Conservation (phyloP, 2,113 vertebrate species). For the Trochalopteron elliotii region DNA sequence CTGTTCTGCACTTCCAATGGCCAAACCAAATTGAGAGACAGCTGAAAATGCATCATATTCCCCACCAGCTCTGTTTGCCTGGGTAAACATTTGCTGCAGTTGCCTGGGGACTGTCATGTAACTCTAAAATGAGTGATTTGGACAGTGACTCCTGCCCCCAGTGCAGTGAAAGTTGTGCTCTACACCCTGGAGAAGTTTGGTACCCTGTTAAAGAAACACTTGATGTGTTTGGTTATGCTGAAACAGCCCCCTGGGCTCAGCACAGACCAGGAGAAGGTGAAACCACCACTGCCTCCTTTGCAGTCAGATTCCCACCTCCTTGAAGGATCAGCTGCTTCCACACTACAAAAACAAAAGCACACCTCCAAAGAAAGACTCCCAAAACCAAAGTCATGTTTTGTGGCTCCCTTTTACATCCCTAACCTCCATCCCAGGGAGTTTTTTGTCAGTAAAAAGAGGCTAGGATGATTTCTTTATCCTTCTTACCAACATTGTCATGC, state of each 20-base stretch:
- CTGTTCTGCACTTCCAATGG: background rate
- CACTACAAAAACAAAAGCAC: background rate
- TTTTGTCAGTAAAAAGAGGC: background rate
- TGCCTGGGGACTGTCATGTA: background rate
- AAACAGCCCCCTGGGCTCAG: background rate
- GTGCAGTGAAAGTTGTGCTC: accelerated
- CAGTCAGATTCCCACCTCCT: background rate
- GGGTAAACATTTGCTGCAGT: background rate
- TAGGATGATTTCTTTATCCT: background rate
- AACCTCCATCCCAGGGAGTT: background rate
- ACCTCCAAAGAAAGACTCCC: background rate
- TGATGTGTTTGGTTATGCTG: background rate
- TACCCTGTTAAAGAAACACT: background rate
- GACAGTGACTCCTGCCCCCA: background rate
- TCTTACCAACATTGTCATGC: accelerated
- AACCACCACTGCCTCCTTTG: background rate
- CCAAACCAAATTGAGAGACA: background rate
- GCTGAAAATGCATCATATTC: background rate
- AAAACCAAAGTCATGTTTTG: background rate
- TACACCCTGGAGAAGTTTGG: background rate
- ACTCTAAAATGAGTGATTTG: background rate
- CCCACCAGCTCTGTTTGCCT: background rate
- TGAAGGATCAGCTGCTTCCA: background rate
- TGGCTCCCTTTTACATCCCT: background rate
- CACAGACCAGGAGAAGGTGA: background rate